Evolutionary conservation across 2,797 vertebrate genomes (phyloP).

Genomic region (Harpagifer antarcticus): DNA sequence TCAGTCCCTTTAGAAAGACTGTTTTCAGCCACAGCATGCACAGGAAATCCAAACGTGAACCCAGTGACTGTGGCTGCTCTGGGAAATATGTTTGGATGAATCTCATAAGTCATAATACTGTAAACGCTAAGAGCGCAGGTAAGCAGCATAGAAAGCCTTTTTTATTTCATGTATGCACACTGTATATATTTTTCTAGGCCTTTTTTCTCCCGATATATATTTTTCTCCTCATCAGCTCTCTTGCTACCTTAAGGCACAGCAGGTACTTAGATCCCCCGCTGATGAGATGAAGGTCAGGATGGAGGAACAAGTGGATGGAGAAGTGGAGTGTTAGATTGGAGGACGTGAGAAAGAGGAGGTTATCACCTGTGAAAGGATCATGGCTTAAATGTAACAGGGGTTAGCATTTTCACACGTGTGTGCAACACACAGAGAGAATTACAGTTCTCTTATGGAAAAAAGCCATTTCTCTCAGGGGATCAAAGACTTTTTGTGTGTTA

Average conservation of each 20-base stretch:
- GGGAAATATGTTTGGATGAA: slow-evolving; percentile 54
- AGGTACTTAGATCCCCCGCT: slow-evolving; percentile 37
- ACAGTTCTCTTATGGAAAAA: not conserved
- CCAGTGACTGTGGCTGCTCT: slow-evolving; percentile 21
- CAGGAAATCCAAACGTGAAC: slow-evolving; percentile 72
- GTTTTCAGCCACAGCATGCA: slow-evolving; percentile 61
- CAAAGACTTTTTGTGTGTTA: slow-evolving; percentile 24
- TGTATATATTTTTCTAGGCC: not conserved
- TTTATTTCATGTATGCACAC: not conserved
- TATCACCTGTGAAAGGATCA: slow-evolving; percentile 9
- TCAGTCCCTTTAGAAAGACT: slow-evolving; percentile 68
- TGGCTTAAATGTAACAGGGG: not conserved
- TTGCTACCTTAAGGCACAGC: slow-evolving; percentile 45
- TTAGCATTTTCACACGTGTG: not conserved
- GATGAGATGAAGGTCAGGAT: slow-evolving; percentile 44
- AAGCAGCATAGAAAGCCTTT: not conserved
- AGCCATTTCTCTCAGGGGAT: slow-evolving; percentile 1
- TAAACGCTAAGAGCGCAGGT: slow-evolving; percentile 40
- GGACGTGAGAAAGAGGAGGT: slow-evolving; percentile 11
- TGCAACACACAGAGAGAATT: not conserved
- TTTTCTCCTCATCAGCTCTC: slow-evolving; percentile 14
- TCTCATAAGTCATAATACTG: slow-evolving; percentile 48
- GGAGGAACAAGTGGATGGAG: slow-evolving; percentile 23
- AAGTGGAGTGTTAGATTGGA: slow-evolving; percentile 28
- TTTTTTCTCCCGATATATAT: not conserved